Conservation (phyloP, 2,797 vertebrate species). For the Squalus acanthias region DNA sequence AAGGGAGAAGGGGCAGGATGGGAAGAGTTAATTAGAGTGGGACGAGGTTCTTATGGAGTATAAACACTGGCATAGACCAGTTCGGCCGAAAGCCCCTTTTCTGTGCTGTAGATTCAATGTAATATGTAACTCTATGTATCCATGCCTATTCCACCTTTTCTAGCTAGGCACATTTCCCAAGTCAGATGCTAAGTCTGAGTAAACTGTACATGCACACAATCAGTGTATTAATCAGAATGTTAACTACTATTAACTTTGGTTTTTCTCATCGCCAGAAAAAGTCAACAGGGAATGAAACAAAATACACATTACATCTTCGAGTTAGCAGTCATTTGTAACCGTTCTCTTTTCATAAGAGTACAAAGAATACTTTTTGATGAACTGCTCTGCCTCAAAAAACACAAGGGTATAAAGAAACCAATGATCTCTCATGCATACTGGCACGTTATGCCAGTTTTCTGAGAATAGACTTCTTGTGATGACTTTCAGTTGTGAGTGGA, state of each 20-base stretch:
- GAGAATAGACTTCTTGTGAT: too few relatives aligned
- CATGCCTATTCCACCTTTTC: neutral
- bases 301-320: too few relatives aligned
- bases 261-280: neutral
- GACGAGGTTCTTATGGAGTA: neutral
- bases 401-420: too few relatives aligned
- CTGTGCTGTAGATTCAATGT: neutral
- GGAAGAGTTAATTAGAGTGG: too few relatives aligned
- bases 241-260: neutral
- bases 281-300: too few relatives aligned
- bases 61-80: neutral
- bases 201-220: neutral
- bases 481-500: too few relatives aligned
- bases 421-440: too few relatives aligned
- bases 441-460: too few relatives aligned
- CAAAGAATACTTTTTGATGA: too few relatives aligned
- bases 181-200: neutral
- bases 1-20: neutral
- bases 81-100: neutral
- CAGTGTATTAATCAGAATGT: neutral
- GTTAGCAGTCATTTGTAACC: too few relatives aligned
- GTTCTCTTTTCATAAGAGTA: too few relatives aligned
- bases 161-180: neutral
- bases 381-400: too few relatives aligned
- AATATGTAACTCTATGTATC: neutral